A percentile compares a stretch with the other conserved stretches of the same genome.
Evolutionary conservation across 2,797 vertebrate genomes (phyloP).

Genomic region (Rhinoraja longicauda): DNA sequence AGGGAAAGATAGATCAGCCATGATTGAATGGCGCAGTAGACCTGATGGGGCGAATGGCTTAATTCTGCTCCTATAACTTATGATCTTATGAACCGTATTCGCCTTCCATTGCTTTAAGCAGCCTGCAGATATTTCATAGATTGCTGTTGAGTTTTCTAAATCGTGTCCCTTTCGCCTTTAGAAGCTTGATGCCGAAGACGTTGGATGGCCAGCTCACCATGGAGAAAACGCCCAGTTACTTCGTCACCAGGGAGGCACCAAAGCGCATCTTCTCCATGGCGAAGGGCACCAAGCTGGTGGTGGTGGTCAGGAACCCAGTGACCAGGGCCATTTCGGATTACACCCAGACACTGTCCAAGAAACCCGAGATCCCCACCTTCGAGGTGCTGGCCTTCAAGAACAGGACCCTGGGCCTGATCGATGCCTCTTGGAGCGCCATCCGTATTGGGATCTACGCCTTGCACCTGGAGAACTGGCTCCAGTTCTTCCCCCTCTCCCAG

Average conservation of each 20-base stretch:
- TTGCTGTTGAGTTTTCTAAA: neutral
- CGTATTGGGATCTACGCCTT: slow-evolving; percentile 89
- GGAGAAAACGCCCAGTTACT: slow-evolving; percentile 97
- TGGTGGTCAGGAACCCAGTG: slow-evolving; percentile 90
- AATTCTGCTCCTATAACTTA: too few species aligned
- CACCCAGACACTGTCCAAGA: slow-evolving; percentile 92
- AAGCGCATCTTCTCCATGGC: slow-evolving; percentile 85
- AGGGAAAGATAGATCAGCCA: too few species aligned
- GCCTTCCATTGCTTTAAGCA: neutral
- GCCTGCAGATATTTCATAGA: neutral
- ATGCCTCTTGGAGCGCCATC: slow-evolving; percentile 89
- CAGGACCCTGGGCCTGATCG: slow-evolving; percentile 76
- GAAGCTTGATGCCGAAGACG: slow-evolving; percentile 20
- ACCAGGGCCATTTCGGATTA: slow-evolving; percentile 95
- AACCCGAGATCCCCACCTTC: slow-evolving; percentile 88
- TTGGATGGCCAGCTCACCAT: slow-evolving; percentile 75
- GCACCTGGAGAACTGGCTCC: slow-evolving; percentile 90
- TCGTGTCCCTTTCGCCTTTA: neutral
- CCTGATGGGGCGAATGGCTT: too few species aligned
- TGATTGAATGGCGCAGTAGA: too few species aligned
- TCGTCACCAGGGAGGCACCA: slow-evolving; percentile 84
- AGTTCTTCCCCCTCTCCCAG: slow-evolving; percentile 83
- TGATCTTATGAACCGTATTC: neutral
- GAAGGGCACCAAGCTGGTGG: slow-evolving; percentile 81
- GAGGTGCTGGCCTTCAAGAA: slow-evolving; percentile 90